Percentiles rank a stretch among this genome's conserved stretches.
Evolutionary conservation across 2,113 vertebrate genomes (phyloP).

Genomic region (Pelusios castaneus): DNA sequence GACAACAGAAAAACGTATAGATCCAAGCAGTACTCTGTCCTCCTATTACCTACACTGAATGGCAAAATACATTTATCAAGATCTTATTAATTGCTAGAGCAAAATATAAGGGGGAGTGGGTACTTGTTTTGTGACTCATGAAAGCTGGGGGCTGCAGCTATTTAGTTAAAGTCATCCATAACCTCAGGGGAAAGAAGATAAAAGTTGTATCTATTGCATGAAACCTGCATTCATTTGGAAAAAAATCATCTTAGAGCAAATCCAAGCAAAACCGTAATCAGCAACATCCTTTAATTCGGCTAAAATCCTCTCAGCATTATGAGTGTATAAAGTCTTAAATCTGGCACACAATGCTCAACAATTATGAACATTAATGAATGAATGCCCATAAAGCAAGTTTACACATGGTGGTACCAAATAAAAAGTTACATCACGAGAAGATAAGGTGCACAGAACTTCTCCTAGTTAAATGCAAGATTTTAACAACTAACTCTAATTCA

Average conservation of each 20-base stretch:
- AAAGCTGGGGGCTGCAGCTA: not conserved
- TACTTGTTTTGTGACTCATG: not conserved
- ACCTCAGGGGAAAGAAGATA: not conserved
- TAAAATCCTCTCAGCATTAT: not conserved
- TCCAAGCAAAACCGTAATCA: not conserved
- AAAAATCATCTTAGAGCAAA: not conserved
- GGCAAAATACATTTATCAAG: not conserved
- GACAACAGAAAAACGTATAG: not conserved
- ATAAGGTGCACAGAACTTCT: not conserved
- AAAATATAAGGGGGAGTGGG: constrained; percentile 30
- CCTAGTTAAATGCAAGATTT: not conserved
- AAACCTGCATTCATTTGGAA: constrained; percentile 5
- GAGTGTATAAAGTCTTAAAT: not conserved
- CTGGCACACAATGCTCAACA: not conserved
- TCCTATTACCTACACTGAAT: not conserved
- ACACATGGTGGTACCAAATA: not conserved
- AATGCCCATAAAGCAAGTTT: not conserved
- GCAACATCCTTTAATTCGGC: not conserved
- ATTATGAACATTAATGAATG: not conserved
- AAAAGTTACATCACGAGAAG: not conserved
- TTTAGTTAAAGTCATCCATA: constrained; percentile 9
- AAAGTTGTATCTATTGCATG: not conserved
- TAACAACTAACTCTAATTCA: not conserved
- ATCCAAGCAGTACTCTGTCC: not conserved
- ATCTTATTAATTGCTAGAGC: not conserved